A percentile compares a stretch with the other conserved stretches of the same genome.
phyloP scores from a whole-genome alignment of 2,113 vertebrate species.

The Oryzias curvinotus region DNA sequence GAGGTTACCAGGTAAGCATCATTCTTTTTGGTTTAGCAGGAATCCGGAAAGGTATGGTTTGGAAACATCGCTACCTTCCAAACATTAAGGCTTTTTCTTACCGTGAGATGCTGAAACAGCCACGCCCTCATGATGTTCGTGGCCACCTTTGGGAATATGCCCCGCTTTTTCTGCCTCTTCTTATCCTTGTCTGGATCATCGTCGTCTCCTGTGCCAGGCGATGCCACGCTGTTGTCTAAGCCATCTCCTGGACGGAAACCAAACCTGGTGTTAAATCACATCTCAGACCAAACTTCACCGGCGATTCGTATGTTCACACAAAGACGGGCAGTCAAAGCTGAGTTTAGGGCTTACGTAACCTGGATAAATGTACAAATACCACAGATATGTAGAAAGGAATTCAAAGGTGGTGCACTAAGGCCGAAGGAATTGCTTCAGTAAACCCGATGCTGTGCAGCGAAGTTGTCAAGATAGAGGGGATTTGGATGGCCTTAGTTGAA shows the following conservation, averaged over 20 bases:
- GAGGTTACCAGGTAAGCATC: slow-evolving; percentile 65
- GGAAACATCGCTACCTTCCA: no score
- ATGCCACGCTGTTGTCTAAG: slow-evolving; percentile 99
- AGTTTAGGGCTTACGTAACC: slow-evolving; percentile 55
- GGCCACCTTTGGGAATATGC: slow-evolving; percentile 99
- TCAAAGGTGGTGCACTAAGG: slow-evolving; percentile 36
- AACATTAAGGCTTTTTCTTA: slow-evolving; percentile 74
- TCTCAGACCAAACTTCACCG: slow-evolving; percentile 33
- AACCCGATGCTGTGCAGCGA: slow-evolving; percentile 47
- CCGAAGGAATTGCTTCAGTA: slow-evolving; percentile 32
- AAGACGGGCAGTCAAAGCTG: slow-evolving; percentile 30
- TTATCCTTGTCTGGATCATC: slow-evolving; percentile 99
- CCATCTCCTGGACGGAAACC: slow-evolving; percentile 88
- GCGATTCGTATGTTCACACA: slow-evolving; percentile 28
- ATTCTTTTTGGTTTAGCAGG: background rate
- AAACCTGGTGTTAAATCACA: slow-evolving; percentile 74
- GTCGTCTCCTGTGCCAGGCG: slow-evolving; percentile 97
- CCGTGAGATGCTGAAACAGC: slow-evolving; percentile 99
- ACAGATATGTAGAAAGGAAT: slow-evolving; percentile 41
- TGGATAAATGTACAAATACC: slow-evolving; percentile 71
- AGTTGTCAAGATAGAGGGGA: slow-evolving; percentile 52
- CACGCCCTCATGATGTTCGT: slow-evolving; percentile 99
- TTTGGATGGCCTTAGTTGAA: slow-evolving; percentile 64
- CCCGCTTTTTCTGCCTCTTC: slow-evolving; percentile 99
- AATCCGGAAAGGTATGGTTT: no score